Conservation (phyloP, 2,888 invertebrate genomes). For the Cryptocephalus primarius region DNA sequence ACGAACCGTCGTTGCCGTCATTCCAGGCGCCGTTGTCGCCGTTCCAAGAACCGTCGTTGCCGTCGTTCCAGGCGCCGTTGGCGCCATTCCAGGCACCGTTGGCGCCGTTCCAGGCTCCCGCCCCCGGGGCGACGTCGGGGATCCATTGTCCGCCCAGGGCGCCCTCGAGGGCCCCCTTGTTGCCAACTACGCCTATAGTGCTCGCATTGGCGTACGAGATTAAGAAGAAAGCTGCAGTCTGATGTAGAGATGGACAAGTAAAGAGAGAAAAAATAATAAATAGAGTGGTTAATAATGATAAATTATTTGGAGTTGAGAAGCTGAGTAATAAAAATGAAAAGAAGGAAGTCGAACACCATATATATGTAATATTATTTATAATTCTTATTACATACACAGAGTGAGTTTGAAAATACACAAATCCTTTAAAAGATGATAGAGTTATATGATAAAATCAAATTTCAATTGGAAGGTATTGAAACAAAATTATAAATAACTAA, state of each 20-base stretch:
- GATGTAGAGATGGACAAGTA: neutral
- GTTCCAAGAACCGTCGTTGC: neutral
- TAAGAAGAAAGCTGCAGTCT: neutral
- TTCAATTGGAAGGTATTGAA: no score
- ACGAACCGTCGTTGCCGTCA: neutral
- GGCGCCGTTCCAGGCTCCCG: neutral
- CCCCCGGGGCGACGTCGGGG: conserved; percentile 16
- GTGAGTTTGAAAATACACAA: no score
- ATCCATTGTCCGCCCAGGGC: conserved; percentile 24
- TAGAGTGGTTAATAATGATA: no score
- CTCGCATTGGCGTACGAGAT: neutral
- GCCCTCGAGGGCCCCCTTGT: conserved; percentile 14
- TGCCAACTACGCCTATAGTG: conserved; percentile 1
- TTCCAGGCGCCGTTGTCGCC: neutral
- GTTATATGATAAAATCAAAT: no score
- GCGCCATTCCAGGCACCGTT: neutral
- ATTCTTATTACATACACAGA: no score
- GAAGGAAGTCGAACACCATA: no score
- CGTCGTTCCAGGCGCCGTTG: neutral
- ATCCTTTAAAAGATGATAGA: no score
- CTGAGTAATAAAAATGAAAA: no score
- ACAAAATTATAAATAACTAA: no score
- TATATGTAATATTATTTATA: no score
- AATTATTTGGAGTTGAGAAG: no score
- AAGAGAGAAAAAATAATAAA: no score